Evolutionary conservation across 2,888 invertebrate species (phyloP).

Genomic region (Microctonus brassicae): DNA sequence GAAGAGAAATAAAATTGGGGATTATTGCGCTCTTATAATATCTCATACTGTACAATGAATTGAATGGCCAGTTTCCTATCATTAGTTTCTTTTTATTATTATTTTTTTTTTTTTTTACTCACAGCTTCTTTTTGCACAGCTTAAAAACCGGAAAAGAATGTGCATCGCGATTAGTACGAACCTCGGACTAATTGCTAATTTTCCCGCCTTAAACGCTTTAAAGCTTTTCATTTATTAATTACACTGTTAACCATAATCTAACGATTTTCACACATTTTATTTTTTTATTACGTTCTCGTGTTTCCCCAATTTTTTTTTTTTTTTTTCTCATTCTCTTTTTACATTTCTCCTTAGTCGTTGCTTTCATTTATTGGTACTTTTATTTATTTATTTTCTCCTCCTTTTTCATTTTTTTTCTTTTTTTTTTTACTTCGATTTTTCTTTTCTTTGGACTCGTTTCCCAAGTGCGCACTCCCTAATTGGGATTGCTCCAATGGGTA

Average conservation of each 20-base stretch:
- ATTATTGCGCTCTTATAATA: neutral
- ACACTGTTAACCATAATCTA: conserved; percentile 9
- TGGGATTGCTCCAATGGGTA: conserved; percentile 43
- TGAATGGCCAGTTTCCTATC: neutral
- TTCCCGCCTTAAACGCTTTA: neutral
- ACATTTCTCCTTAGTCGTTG: neutral
- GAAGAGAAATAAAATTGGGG: conserved; percentile 6
- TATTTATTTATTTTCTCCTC: conserved; percentile 3
- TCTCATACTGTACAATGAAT: neutral
- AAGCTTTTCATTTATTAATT: conserved; percentile 4
- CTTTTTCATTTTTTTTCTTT: neutral
- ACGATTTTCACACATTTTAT: neutral
- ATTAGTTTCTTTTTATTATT: neutral
- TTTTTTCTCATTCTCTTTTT: neutral
- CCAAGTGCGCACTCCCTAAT: conserved; percentile 42
- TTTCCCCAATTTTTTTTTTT: neutral
- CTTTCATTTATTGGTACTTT: neutral
- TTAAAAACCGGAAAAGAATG: neutral
- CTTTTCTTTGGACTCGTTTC: conserved; percentile 23
- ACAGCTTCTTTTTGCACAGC: neutral
- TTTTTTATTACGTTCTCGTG: neutral
- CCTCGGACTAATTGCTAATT: conserved; percentile 1
- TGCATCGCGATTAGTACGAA: neutral
- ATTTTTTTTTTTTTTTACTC: neutral
- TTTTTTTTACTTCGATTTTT: conserved; percentile 19